Base-by-base conservation (phyloP, 2,888 invertebrate genomes). In the Trachelus stipa region DNA sequence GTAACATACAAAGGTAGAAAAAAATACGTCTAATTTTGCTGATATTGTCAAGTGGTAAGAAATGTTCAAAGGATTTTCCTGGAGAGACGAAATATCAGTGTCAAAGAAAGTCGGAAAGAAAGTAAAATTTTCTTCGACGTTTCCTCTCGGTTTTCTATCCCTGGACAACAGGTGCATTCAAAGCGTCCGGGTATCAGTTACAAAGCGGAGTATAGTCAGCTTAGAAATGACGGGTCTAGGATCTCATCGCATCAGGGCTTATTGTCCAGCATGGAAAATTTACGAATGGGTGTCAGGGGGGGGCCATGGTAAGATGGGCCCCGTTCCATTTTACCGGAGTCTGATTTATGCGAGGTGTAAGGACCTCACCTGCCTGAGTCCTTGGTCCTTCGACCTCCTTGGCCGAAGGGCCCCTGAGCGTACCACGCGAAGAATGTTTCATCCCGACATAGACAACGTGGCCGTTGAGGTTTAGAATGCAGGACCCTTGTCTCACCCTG, bases 291-390 rank as follows among this genome's bases (percentile, higher is more conserved):
- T 23, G 56, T 56, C 23, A 9, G 56, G 56, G 56, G 56, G 56
- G 6, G 15, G 0, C 56, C 6, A 6, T 0, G 79, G 73, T 73
- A 75, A 74, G 75, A 23, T 0, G 74, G 34, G 3, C 74, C 34
- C 35, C 15, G 34, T 74, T 74, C 37, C 12, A 78, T 77, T 81
- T 82, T 81, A 81, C 79, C 77, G 83, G 82, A 82, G 78, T 69
- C 81, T 87, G 88, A 88, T 87, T 87, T 87, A 88, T 86, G 83
- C 82, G 77, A 81, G 77, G 74, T 73, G 74, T 73, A 69, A 71
- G 78, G 77, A 73, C 23, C 56, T 76, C 79, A 79, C 79, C 79
- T 79, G 79, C 79, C 79, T 56, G 68, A 71, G 71, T 76, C 76
- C 71, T 31, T 30, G 74, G 37, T 74, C 37, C 74, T 35, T 15